Evolutionary conservation across 37 sponge, comb jelly and placozoan species (phyloP).

Genomic region (Geodia barretti): DNA sequence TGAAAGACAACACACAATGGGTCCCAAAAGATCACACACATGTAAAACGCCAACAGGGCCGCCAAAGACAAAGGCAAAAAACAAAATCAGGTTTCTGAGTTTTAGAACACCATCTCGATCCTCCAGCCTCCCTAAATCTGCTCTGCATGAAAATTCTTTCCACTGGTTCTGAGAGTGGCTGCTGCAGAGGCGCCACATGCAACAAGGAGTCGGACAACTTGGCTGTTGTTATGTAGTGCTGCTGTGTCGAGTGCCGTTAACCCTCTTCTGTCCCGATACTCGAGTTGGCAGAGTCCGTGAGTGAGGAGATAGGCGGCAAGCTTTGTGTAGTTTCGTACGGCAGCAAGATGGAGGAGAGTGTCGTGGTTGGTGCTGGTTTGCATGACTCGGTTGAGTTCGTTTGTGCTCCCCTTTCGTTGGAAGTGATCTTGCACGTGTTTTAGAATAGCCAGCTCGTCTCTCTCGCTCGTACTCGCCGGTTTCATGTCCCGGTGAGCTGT

Average conservation of each 20-base stretch:
- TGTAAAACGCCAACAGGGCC: too few species aligned
- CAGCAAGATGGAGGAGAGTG: conserved; percentile 67
- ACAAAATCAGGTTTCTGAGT: too few species aligned
- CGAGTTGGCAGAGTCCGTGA: conserved; percentile 10
- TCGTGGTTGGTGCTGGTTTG: conserved; percentile 40
- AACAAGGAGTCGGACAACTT: conserved; percentile 45
- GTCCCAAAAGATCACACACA: too few species aligned
- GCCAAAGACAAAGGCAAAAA: too few species aligned
- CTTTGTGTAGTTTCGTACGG: conserved; percentile 60
- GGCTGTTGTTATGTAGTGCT: conserved; percentile 53
- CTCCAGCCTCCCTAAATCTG: too few species aligned
- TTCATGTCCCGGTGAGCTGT: not conserved
- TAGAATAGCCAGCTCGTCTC: conserved; percentile 23
- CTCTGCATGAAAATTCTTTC: too few species aligned
- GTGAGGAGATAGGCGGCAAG: conserved; percentile 45
- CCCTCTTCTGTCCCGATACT: conserved; percentile 45
- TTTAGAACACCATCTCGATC: too few species aligned
- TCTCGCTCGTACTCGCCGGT: not conserved
- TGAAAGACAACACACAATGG: too few species aligned
- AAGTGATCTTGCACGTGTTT: conserved; percentile 18
- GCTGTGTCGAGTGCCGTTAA: conserved; percentile 75
- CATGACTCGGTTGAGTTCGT: conserved; percentile 27
- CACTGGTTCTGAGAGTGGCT: too few species aligned
- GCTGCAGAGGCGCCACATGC: conserved; percentile 49
- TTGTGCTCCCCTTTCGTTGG: conserved; percentile 8